Percentiles rank a stretch among this genome's conserved stretches.
phyloP scores from a whole-genome alignment of 2,888 invertebrate species.

The Neoaliturus tenellus region DNA sequence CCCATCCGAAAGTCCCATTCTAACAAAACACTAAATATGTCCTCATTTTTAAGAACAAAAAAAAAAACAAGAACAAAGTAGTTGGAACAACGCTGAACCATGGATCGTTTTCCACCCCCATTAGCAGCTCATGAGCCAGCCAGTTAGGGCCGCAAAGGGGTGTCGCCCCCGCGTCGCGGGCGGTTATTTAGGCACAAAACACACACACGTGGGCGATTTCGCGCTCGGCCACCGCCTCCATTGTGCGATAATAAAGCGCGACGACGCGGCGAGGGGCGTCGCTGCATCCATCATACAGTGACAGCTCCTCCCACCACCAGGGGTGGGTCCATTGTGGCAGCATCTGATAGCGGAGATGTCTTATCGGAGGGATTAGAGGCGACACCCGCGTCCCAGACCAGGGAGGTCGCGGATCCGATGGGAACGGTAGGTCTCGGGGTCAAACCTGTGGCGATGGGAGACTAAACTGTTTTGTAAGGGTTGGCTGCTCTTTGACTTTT shows the following conservation, averaged over 20 bases:
- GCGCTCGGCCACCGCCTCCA: slow-evolving; percentile 49
- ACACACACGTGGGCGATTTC: slow-evolving; percentile 54
- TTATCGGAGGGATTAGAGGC: slow-evolving; percentile 22
- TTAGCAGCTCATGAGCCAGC: slow-evolving; percentile 24
- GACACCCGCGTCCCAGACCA: not conserved
- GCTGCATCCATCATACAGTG: not conserved
- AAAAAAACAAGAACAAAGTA: no score
- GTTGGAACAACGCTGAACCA: no score
- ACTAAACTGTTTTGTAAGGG: no score
- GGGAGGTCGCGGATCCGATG: not conserved
- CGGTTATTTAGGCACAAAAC: slow-evolving; percentile 57
- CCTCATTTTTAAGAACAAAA: no score
- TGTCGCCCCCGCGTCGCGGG: slow-evolving; percentile 30
- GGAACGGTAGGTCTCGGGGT: no score
- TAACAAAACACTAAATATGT: no score
- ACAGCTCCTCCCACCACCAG: not conserved
- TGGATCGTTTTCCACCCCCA: slow-evolving; percentile 1
- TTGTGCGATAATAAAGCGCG: slow-evolving; percentile 54
- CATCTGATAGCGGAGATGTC: slow-evolving; percentile 31
- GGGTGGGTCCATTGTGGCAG: not conserved
- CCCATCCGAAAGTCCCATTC: no score
- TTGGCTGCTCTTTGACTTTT: no score
- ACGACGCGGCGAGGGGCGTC: not conserved
- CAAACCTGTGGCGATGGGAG: no score
- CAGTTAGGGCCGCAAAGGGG: slow-evolving; percentile 15